These are phyloP conservation scores for Notospermus geniculatus DNA, from an alignment of 1,140 invertebrate species.

Conservation along the genomic window DNA sequence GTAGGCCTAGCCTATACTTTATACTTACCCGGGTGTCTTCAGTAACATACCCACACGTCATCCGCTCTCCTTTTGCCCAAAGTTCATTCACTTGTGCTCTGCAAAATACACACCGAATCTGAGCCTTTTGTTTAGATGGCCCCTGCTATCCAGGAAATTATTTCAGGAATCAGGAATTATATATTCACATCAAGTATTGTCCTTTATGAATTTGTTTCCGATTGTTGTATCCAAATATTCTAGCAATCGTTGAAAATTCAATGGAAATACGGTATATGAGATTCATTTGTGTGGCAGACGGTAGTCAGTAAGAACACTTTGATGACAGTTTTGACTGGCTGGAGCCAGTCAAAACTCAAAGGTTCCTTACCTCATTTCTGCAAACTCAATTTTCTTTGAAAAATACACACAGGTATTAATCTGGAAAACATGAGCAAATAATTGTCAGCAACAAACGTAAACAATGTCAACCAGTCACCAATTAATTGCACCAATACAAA, in stretches of 20 bases:
- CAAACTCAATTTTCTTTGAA: conserved; percentile 94
- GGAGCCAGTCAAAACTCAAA: too few relatives aligned
- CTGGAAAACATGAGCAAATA: conserved; percentile 58
- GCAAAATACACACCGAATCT: conserved; percentile 16
- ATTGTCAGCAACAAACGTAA: conserved; percentile 10
- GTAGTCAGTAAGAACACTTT: too few relatives aligned
- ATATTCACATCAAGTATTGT: too few relatives aligned
- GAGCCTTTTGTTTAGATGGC: neutral
- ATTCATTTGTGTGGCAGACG: too few relatives aligned
- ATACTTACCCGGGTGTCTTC: conserved; percentile 83
- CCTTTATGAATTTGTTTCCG: too few relatives aligned
- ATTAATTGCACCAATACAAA: conserved; percentile 14
- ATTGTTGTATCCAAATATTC: conserved; percentile 14
- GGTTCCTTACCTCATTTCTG: conserved; percentile 58
- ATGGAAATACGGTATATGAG: too few relatives aligned
- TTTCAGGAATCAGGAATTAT: too few relatives aligned
- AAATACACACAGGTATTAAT: conserved; percentile 89
- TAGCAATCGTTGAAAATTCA: neutral
- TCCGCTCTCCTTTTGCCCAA: conserved; percentile 93
- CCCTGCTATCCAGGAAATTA: too few relatives aligned
- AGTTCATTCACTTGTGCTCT: conserved; percentile 86
- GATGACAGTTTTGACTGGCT: too few relatives aligned
- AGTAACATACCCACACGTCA: conserved; percentile 91
- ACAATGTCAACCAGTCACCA: too few relatives aligned
- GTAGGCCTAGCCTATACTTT: too few relatives aligned